A percentile compares a stretch with the other conserved stretches of the same genome.
Evolutionary conservation across 1,140 invertebrate genomes (phyloP).

Genomic region (Ceratoteleas bidentatus): DNA sequence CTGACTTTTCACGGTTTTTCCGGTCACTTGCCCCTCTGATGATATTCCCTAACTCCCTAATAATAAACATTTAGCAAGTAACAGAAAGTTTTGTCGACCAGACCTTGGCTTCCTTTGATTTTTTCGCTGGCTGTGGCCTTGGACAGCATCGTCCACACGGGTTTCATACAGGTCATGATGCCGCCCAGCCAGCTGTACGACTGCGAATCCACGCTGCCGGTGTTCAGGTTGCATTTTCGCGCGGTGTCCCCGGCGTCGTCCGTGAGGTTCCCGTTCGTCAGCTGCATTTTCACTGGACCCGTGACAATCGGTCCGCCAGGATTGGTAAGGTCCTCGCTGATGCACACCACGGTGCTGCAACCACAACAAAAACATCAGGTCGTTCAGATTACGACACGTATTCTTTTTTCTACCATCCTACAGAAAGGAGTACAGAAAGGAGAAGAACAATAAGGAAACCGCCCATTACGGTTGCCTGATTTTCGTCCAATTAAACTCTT

Average conservation of each 20-base stretch:
- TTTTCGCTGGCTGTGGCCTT: constrained; percentile 87
- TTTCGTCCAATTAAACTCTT: too few species aligned
- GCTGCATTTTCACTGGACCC: constrained; percentile 73
- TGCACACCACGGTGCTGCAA: constrained; percentile 22
- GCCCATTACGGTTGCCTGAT: too few species aligned
- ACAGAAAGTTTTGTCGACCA: too few species aligned
- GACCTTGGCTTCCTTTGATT: constrained; percentile 83
- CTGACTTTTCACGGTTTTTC: too few species aligned
- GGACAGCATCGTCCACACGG: constrained; percentile 91
- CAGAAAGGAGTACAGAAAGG: too few species aligned
- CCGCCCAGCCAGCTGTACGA: constrained; percentile 89
- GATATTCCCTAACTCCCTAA: too few species aligned
- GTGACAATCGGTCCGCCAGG: constrained; percentile 73
- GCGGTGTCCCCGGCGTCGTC: constrained; percentile 72
- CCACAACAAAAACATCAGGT: background rate
- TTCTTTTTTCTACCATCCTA: too few species aligned
- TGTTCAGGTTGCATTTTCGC: constrained; percentile 73
- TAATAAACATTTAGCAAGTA: too few species aligned
- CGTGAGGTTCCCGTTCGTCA: constrained; percentile 75
- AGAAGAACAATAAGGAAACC: too few species aligned
- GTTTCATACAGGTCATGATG: constrained; percentile 91
- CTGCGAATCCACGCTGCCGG: constrained; percentile 80
- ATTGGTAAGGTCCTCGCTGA: constrained; percentile 62
- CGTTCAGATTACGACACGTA: too few species aligned
- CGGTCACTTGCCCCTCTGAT: too few species aligned